Evolutionary conservation across 2,888 invertebrate genomes (phyloP).

Genomic region (Drosophila barbarae): DNA sequence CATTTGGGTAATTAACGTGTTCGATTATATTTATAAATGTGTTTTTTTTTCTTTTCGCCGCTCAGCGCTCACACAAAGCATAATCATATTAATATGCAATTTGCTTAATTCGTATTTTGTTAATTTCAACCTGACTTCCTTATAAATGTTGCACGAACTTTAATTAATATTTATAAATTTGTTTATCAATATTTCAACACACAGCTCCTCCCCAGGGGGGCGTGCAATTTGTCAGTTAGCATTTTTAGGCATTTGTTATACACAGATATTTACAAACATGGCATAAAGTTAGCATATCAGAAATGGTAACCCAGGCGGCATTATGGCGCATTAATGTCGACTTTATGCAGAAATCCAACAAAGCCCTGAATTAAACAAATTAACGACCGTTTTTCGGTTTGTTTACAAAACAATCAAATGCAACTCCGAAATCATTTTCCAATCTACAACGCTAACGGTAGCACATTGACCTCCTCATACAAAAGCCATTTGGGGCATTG

Average conservation of each 20-base stretch:
- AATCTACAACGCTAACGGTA: constrained; percentile 53
- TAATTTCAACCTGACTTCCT: constrained; percentile 53
- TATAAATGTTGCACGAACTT: constrained; percentile 32
- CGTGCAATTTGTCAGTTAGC: constrained; percentile 48
- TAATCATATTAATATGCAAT: constrained; percentile 50
- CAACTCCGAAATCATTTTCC: constrained; percentile 46
- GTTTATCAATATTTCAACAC: constrained; percentile 39
- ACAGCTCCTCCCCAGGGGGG: constrained; percentile 1
- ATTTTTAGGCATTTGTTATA: constrained; percentile 10
- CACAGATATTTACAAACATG: constrained; percentile 26
- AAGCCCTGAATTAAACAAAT: constrained; percentile 62
- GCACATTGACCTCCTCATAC: constrained; percentile 64
- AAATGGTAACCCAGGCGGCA: constrained; percentile 11
- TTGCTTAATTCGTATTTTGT: constrained; percentile 29
- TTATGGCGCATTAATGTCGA: constrained; percentile 34
- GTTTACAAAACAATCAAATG: constrained; percentile 58
- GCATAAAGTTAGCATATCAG: background rate
- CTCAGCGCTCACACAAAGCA: constrained; percentile 26
- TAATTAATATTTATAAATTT: constrained; percentile 30
- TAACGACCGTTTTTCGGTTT: constrained; percentile 42
- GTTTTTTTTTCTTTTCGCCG: constrained; percentile 23
- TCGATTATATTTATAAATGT: constrained; percentile 43
- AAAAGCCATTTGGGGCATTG: constrained; percentile 24
- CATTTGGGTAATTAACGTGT: constrained; percentile 64
- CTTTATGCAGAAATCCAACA: constrained; percentile 52